Evolutionary conservation across 2,113 vertebrate species (phyloP).

Genomic region (Thamnophis sirtalis): DNA sequence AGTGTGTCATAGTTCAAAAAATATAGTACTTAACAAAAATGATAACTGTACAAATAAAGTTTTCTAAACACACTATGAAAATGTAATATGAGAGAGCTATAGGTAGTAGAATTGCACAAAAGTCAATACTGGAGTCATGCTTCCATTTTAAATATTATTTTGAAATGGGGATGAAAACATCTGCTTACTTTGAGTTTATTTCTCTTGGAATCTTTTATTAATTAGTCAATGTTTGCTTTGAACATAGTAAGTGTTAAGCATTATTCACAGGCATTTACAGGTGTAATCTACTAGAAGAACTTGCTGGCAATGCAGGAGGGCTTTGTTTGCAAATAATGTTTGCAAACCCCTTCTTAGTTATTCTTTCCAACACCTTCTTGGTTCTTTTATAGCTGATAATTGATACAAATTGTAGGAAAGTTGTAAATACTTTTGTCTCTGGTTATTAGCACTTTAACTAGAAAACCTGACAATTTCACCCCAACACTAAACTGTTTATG

Average conservation of each 20-base stretch:
- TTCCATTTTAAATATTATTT: background rate
- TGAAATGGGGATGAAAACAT: constrained; percentile 32
- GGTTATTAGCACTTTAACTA: background rate
- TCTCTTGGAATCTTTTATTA: constrained; percentile 47
- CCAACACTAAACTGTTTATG: background rate
- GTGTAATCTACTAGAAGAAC: constrained; percentile 54
- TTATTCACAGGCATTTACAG: constrained; percentile 48
- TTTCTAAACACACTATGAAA: background rate
- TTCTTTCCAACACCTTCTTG: constrained; percentile 33
- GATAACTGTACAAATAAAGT: background rate
- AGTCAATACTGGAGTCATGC: background rate
- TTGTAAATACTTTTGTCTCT: background rate
- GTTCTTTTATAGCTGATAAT: constrained; percentile 49
- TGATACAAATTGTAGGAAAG: constrained; percentile 14
- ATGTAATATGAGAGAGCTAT: background rate
- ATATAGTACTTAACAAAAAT: no score
- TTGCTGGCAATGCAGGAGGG: constrained; percentile 37
- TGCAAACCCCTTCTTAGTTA: constrained; percentile 18
- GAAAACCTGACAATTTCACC: background rate
- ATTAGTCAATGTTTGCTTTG: constrained; percentile 51
- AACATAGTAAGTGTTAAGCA: constrained; percentile 31
- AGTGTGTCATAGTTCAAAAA: no score
- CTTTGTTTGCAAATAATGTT: constrained; percentile 30
- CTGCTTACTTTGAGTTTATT: constrained; percentile 27
- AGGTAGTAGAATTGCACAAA: background rate